Evolutionary conservation across 2,113 vertebrate genomes (phyloP).

Genomic region (Notothenia coriiceps): DNA sequence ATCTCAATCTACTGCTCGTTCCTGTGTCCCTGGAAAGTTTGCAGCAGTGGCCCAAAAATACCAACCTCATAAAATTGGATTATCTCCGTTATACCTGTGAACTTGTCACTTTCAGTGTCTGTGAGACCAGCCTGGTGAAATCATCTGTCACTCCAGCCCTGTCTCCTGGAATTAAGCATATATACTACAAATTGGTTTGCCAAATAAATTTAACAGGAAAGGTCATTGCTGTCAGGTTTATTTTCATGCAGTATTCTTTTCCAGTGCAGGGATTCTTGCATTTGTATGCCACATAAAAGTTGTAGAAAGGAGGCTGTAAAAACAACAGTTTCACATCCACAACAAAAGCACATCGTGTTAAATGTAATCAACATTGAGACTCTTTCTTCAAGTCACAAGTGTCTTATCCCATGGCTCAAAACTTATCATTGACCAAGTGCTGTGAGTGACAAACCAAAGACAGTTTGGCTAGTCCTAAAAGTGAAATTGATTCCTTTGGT

Average conservation of each 20-base stretch:
- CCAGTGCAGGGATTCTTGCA: not conserved
- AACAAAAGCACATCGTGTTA: not conserved
- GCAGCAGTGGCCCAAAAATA: conserved; percentile 35
- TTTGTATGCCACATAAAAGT: not conserved
- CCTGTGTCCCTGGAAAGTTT: conserved; percentile 41
- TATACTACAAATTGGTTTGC: not conserved
- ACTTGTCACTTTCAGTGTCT: conserved; percentile 26
- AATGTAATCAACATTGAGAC: not conserved
- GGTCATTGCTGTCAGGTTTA: not conserved
- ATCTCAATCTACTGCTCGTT: conserved; percentile 33
- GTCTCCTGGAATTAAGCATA: not conserved
- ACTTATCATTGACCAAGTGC: too few species aligned
- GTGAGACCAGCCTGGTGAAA: conserved; percentile 4
- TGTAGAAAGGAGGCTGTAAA: not conserved
- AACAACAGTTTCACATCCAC: too few species aligned
- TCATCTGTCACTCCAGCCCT: not conserved
- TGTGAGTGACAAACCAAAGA: not conserved
- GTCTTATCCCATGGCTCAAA: not conserved
- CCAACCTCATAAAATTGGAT: conserved; percentile 33
- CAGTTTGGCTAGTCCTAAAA: too few species aligned
- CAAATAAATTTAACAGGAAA: not conserved
- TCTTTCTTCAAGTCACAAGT: not conserved
- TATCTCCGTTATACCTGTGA: not conserved
- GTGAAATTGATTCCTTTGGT: too few species aligned
- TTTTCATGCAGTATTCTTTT: not conserved